A percentile compares a stretch with the other conserved stretches of the same genome.
Conservation (phyloP, 2,888 invertebrate species). For the Caenorhabditis parvicauda region DNA sequence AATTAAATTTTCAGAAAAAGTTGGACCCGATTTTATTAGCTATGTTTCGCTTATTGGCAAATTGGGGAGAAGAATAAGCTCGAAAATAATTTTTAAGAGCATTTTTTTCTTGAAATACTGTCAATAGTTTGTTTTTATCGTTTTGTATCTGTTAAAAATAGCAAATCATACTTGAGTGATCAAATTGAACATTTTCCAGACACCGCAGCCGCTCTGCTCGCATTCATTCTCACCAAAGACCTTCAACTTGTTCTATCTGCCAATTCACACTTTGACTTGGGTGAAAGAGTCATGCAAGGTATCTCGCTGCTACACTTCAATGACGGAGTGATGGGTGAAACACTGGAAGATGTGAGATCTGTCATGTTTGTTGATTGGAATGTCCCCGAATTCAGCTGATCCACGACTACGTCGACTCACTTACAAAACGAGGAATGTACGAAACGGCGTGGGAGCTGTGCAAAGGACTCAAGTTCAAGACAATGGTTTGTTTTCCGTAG, state of each 20-base stretch:
- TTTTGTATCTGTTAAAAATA: too few relatives aligned
- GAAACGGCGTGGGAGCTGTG: constrained; percentile 9
- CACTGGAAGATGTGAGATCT: background rate
- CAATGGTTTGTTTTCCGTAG: too few relatives aligned
- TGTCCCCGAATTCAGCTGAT: constrained; percentile 1
- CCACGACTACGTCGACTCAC: background rate
- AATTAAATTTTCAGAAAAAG: too few relatives aligned
- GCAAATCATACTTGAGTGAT: too few relatives aligned
- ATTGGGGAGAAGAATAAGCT: too few relatives aligned
- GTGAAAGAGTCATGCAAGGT: constrained; percentile 10
- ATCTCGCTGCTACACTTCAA: constrained; percentile 2
- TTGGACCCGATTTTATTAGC: too few relatives aligned
- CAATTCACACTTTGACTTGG: constrained; percentile 6
- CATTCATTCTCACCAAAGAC: constrained; percentile 14
- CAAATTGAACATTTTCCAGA: constrained; percentile 7
- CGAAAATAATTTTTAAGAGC: too few relatives aligned
- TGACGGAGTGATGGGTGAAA: constrained; percentile 5
- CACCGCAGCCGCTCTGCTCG: constrained; percentile 6
- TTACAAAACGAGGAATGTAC: constrained; percentile 5
- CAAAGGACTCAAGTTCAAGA: too few relatives aligned
- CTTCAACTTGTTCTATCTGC: constrained; percentile 9
- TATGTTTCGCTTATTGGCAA: too few relatives aligned
- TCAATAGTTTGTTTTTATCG: too few relatives aligned
- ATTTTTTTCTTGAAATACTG: too few relatives aligned
- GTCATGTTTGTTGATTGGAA: background rate